These are phyloP conservation scores for Cosmia trapezina DNA, from an alignment of 2,888 invertebrate species.

Conservation along the genomic window DNA sequence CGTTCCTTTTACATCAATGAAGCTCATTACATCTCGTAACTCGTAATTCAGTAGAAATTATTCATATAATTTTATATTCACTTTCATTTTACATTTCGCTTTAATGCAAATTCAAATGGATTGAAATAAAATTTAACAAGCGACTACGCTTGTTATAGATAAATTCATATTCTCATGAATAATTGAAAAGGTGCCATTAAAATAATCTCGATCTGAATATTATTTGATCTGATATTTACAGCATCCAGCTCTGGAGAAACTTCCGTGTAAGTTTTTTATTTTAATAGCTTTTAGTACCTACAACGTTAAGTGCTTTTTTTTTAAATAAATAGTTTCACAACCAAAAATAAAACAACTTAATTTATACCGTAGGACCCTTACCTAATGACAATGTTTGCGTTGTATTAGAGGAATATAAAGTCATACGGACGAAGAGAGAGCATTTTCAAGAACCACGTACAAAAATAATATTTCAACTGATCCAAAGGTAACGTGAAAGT, in stretches of 20 bases:
- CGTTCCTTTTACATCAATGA: slow-evolving; percentile 5
- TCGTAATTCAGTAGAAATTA: slow-evolving; percentile 30
- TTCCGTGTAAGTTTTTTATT: not conserved
- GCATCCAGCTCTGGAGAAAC: slow-evolving; percentile 8
- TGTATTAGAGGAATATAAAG: slow-evolving; percentile 7
- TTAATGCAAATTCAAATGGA: slow-evolving; percentile 42
- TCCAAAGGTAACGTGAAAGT: slow-evolving; percentile 16
- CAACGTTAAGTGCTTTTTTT: no score
- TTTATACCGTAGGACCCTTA: no score
- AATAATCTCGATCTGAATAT: slow-evolving; percentile 44
- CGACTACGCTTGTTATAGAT: slow-evolving; percentile 46
- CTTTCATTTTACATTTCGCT: slow-evolving; percentile 57
- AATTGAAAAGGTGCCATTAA: slow-evolving; percentile 52
- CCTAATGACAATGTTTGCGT: no score
- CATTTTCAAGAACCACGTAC: slow-evolving; percentile 12
- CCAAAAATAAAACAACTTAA: no score
- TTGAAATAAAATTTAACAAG: slow-evolving; percentile 44
- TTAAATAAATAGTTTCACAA: no score
- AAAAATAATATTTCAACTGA: slow-evolving; percentile 9
- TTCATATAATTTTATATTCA: slow-evolving; percentile 40
- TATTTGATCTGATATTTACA: slow-evolving; percentile 42
- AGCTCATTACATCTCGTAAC: slow-evolving; percentile 27
- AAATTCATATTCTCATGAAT: slow-evolving; percentile 53
- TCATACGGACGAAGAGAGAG: not conserved
- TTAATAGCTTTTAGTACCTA: no score